Conservation (phyloP, 2,888 invertebrate genomes). For the Cheilosia grossa region DNA sequence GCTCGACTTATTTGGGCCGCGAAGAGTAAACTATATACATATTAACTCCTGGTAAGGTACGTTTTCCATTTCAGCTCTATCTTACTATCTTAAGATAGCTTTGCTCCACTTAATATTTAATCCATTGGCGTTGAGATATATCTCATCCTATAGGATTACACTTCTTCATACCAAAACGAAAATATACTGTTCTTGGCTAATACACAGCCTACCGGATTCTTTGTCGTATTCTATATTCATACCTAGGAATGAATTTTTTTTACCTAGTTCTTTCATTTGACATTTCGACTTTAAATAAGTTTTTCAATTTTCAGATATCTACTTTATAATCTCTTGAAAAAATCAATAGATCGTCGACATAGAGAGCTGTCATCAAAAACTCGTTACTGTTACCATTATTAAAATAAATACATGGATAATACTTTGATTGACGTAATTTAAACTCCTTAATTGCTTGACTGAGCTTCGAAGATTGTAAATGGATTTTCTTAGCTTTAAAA, state of each 20-base stretch:
- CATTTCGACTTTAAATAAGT: neutral
- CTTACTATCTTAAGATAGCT: too few species aligned
- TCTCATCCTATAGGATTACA: too few species aligned
- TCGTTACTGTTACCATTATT: neutral
- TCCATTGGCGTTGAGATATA: too few species aligned
- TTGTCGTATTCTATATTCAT: too few species aligned
- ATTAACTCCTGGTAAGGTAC: neutral
- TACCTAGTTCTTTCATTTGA: too few species aligned
- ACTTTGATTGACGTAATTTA: neutral
- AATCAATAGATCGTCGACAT: neutral
- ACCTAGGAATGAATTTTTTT: too few species aligned
- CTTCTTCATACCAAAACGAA: too few species aligned
- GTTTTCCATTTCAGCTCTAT: neutral
- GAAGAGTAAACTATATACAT: slow-evolving; percentile 16
- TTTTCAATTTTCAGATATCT: neutral
- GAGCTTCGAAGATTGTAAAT: neutral
- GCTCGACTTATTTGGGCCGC: slow-evolving; percentile 18
- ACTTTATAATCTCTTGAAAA: slow-evolving; percentile 10
- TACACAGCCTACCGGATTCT: too few species aligned
- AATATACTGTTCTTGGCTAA: too few species aligned
- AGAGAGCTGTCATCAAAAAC: neutral
- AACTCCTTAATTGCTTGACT: neutral
- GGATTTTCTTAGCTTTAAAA: neutral
- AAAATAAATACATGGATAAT: neutral
- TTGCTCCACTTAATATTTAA: too few species aligned